A percentile compares a stretch with the other conserved stretches of the same genome.
phyloP scores from a whole-genome alignment of 2,113 vertebrate genomes.

The Panurus biarmicus region DNA sequence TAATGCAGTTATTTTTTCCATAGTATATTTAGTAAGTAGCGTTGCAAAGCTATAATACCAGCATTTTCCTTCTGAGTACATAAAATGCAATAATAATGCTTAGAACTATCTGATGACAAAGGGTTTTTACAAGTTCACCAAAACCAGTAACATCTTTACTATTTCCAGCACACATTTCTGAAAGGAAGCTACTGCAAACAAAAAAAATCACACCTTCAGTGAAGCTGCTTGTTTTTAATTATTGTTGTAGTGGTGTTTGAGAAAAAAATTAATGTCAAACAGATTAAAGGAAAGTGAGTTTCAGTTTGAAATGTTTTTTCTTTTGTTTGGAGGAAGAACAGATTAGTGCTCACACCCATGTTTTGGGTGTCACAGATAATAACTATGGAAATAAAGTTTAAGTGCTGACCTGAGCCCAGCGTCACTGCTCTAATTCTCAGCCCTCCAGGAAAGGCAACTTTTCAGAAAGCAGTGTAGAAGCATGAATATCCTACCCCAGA shows the following conservation, averaged over 20 bases:
- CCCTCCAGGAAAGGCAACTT: neutral
- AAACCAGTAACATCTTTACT: neutral
- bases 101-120: conserved; percentile 7
- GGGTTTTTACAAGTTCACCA: neutral
- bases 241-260: neutral
- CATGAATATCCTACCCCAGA: neutral
- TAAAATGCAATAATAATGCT: neutral
- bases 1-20: conserved; percentile 48
- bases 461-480: neutral
- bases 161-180: neutral
- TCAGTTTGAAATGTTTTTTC: neutral
- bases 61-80: neutral
- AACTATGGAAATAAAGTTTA: neutral
- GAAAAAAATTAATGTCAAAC: neutral
- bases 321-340: neutral
- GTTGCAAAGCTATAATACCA: conserved; percentile 19
- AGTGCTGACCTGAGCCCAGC: neutral
- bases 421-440: neutral
- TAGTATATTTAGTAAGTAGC: conserved; percentile 38
- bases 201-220: neutral
- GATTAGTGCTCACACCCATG: neutral
- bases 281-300: neutral
- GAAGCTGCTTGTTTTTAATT: neutral
- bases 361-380: neutral
- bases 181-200: neutral